Evolutionary conservation across 2,113 vertebrate species (phyloP), one percentile per base, ranked within the genome.

Genomic region (Chaetops frenatus): DNA sequence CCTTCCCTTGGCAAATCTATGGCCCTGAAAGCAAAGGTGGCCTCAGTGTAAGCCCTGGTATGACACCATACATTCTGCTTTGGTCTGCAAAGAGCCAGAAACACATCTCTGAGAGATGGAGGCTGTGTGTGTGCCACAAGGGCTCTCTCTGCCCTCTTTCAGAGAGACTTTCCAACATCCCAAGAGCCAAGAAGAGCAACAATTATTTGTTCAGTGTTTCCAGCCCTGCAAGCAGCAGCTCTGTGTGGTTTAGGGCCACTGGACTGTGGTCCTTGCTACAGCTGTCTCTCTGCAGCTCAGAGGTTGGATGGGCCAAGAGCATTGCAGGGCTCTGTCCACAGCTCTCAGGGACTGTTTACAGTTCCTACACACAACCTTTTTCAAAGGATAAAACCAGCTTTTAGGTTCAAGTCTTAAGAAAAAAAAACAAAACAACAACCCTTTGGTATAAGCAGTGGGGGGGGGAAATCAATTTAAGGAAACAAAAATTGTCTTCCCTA

Each of bases 21-120:
- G n/a, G 79, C 74, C 36, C 33, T 47, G 67, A 44, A 58, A 65
- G 79, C 78, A 54, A 80, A 95, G 87, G 70, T 88, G 88, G 84
- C 82, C 67, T 70, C 21, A 35, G 5, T 2, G 28, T 25, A 70
- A 86, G 70, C 50, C 62, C 14, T 0, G 1, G 21, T 15, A 12
- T 1, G 50, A 45, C 10, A 9, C 0, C 1, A 47, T 29, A 3
- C 27, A 6, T 18, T 80, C 74, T 73, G 78, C 84, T 61, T 45
- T 3, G 22, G 35, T 33, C 84, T 57, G 62, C 25, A 35, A 19
- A 89, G 74, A 54, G 66, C 23, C 83, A 67, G 87, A 42, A 87
- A 18, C 44, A 3, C 15, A 1, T 45, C 86, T 62, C 69, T 21
- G 28, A 53, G 74, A 58, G 74, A 7, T 20, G 62, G 78, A 36